Percentiles rank a stretch among this genome's conserved stretches.
These are phyloP conservation scores for Morone chrysops DNA, from an alignment of 2,113 vertebrate genomes.

Conservation along the genomic window DNA sequence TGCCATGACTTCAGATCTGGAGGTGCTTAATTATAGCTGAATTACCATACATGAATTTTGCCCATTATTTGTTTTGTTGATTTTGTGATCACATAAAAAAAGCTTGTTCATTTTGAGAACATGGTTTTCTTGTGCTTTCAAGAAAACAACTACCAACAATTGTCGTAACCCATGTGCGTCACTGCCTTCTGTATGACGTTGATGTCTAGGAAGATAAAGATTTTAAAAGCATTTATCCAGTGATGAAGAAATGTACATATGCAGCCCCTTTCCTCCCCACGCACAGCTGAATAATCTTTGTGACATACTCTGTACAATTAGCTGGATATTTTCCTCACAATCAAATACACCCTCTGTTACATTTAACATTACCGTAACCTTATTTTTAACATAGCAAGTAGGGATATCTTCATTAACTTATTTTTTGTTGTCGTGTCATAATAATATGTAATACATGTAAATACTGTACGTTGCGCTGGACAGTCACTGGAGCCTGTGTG, in stretches of 20 bases:
- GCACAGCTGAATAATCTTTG: background rate
- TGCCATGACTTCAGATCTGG: background rate
- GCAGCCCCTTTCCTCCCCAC: slow-evolving; percentile 9
- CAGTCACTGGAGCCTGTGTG: slow-evolving; percentile 16
- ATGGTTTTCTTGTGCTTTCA: background rate
- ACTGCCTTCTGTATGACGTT: slow-evolving; percentile 5
- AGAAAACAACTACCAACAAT: slow-evolving; percentile 3
- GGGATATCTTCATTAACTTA: slow-evolving; percentile 2
- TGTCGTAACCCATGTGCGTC: slow-evolving; percentile 19
- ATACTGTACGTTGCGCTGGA: slow-evolving; percentile 27
- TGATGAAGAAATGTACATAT: slow-evolving; percentile 30
- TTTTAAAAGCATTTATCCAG: slow-evolving; percentile 11
- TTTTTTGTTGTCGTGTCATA: slow-evolving; percentile 25
- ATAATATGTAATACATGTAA: slow-evolving; percentile 39
- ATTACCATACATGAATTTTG: background rate
- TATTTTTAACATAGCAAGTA: background rate
- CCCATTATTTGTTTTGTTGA: background rate
- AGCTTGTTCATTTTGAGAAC: background rate
- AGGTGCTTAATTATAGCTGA: background rate
- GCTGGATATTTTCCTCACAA: slow-evolving; percentile 9
- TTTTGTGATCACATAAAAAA: slow-evolving; percentile 26
- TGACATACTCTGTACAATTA: slow-evolving; percentile 1
- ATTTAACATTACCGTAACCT: slow-evolving; percentile 8
- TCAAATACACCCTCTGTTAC: slow-evolving; percentile 33
- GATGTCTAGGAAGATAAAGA: slow-evolving; percentile 13